Percentiles rank a stretch among this genome's conserved stretches.
These are phyloP conservation scores for Argyrosomus japonicus DNA, from an alignment of 2,113 vertebrate genomes.

Conservation along the genomic window DNA sequence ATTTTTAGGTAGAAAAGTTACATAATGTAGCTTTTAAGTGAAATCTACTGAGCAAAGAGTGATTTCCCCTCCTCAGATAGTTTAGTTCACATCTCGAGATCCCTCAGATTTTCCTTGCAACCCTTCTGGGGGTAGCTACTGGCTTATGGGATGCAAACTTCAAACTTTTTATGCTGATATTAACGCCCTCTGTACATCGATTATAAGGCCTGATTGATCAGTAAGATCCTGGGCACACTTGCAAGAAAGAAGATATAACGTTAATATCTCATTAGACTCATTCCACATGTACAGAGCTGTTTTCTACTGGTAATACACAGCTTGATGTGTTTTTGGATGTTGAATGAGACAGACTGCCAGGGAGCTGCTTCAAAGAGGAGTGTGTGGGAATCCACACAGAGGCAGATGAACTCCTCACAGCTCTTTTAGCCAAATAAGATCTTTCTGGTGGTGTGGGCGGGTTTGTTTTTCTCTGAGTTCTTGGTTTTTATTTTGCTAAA, in stretches of 20 bases:
- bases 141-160: not conserved
- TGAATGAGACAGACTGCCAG: constrained; percentile 34
- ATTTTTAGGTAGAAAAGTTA: no score
- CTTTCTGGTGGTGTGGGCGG: constrained; percentile 17
- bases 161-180: not conserved
- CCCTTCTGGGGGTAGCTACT: not conserved
- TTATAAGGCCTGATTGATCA: not conserved
- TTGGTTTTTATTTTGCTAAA: constrained; percentile 24
- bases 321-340: constrained; percentile 35
- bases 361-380: constrained; percentile 51
- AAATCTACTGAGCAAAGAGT: not conserved
- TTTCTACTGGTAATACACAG: constrained; percentile 1
- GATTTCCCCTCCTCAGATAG: no score
- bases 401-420: constrained; percentile 46
- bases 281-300: not conserved
- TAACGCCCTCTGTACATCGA: not conserved
- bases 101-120: not conserved
- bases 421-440: constrained; percentile 29
- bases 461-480: constrained; percentile 6
- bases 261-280: not conserved
- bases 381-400: constrained; percentile 55
- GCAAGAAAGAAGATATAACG: not conserved
- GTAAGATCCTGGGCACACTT: not conserved
- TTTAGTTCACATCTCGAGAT: not conserved
- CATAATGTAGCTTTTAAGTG: no score